These are phyloP conservation scores for Oreochromis mossambicus DNA, from an alignment of 2,797 vertebrate species.

Conservation along the genomic window DNA sequence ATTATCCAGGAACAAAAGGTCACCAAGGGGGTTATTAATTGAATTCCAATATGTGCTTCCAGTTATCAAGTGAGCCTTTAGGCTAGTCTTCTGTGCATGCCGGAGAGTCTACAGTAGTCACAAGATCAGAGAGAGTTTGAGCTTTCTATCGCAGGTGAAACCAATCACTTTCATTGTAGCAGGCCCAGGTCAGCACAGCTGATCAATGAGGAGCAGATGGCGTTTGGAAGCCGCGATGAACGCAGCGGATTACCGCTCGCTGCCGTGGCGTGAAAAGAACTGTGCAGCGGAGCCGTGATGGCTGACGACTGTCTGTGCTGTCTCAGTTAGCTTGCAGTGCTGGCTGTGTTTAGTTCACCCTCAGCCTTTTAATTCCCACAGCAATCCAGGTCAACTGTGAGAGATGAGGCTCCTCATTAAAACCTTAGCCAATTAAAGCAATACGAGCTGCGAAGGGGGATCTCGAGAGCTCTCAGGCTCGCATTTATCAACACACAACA, in stretches of 20 bases:
- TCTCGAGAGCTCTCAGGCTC: constrained; percentile 70
- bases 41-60: constrained; percentile 82
- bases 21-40: constrained; percentile 77
- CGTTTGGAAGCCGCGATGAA: constrained; percentile 34
- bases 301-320: constrained; percentile 39
- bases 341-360: constrained; percentile 48
- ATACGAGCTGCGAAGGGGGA: constrained; percentile 52
- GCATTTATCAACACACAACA: constrained; percentile 73
- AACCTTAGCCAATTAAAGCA: constrained; percentile 79
- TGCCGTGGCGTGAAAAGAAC: constrained; percentile 40
- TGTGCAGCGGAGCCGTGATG: constrained; percentile 1
- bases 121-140: constrained; percentile 45
- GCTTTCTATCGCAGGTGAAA: constrained; percentile 33
- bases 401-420: constrained; percentile 75
- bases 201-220: constrained; percentile 71
- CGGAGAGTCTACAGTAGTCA: constrained; percentile 46
- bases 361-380: constrained; percentile 67
- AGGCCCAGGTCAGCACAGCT: constrained; percentile 20
- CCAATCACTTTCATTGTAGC: constrained; percentile 45
- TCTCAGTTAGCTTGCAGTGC: constrained; percentile 36
- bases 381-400: constrained; percentile 75
- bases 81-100: constrained; percentile 39
- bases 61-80: constrained; percentile 67
- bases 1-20: constrained; percentile 82
- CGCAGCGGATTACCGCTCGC: constrained; percentile 22